Evolutionary conservation across 2,888 invertebrate species (phyloP).

Genomic region (Ophioninae sp.): DNA sequence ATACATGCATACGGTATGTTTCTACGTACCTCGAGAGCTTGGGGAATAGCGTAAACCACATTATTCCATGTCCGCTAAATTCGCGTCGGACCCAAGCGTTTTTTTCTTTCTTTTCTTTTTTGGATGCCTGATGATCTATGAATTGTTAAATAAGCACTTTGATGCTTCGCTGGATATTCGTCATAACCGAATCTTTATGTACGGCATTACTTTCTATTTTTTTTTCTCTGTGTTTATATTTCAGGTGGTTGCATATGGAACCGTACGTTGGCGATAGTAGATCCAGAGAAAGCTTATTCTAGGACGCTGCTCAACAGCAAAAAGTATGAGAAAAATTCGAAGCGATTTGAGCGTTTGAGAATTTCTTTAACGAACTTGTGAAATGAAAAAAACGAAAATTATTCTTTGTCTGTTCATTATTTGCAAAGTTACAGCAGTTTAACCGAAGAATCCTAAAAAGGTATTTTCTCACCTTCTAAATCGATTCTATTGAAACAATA

Average conservation of each 20-base stretch:
- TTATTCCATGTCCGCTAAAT: constrained; percentile 14
- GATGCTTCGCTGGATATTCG: constrained; percentile 4
- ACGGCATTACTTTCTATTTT: neutral
- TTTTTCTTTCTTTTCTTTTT: neutral
- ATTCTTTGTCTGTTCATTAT: no score
- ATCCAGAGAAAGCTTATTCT: no score
- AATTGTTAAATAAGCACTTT: constrained; percentile 26
- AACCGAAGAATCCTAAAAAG: no score
- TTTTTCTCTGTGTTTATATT: neutral
- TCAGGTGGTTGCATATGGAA: neutral
- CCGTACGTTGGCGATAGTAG: neutral
- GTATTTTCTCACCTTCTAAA: no score
- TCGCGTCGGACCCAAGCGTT: neutral
- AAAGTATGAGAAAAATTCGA: no score
- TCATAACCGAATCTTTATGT: constrained; percentile 20
- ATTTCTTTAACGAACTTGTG: no score
- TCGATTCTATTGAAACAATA: no score
- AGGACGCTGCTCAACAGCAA: no score
- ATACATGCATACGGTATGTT: constrained; percentile 27
- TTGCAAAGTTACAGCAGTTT: no score
- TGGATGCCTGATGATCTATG: constrained; percentile 7
- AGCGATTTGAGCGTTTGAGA: no score
- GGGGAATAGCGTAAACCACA: neutral
- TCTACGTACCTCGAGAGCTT: neutral
- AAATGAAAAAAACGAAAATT: no score